These are phyloP conservation scores for Drymodes brunneopygia DNA, from an alignment of 2,113 vertebrate species.

Conservation along the genomic window DNA sequence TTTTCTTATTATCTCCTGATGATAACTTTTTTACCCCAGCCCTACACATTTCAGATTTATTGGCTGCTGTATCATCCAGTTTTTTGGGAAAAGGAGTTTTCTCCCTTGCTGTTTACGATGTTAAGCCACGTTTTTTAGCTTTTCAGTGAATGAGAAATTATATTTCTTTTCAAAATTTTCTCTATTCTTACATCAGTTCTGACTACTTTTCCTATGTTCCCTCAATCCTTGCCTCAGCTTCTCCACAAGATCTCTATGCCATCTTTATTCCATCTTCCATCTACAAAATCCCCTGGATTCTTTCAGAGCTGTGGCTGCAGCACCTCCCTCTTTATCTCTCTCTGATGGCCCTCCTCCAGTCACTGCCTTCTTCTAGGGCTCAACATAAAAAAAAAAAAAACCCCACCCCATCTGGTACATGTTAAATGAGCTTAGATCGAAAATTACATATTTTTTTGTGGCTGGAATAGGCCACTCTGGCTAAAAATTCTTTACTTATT, in stretches of 20 bases:
- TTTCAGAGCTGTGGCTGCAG: background rate
- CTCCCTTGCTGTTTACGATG: background rate
- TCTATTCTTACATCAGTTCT: background rate
- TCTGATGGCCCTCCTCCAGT: background rate
- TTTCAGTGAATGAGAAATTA: background rate
- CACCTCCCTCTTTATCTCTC: background rate
- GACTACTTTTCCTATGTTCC: background rate
- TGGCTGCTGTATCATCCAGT: background rate
- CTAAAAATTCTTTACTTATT: background rate
- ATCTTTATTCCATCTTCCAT: background rate
- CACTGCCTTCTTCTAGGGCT: background rate
- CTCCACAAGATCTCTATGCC: background rate
- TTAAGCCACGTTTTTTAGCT: background rate
- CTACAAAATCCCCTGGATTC: background rate
- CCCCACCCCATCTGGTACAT: fast-evolving
- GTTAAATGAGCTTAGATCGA: background rate
- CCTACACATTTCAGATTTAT: background rate
- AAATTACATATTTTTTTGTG: background rate
- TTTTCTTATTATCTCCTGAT: background rate
- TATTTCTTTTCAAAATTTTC: background rate
- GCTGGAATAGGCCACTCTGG: background rate
- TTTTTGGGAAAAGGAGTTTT: background rate
- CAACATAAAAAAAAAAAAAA: background rate
- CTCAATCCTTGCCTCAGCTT: background rate
- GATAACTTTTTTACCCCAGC: background rate